phyloP scores from a whole-genome alignment of 2,888 invertebrate species.

The Aphodius sticticus region DNA sequence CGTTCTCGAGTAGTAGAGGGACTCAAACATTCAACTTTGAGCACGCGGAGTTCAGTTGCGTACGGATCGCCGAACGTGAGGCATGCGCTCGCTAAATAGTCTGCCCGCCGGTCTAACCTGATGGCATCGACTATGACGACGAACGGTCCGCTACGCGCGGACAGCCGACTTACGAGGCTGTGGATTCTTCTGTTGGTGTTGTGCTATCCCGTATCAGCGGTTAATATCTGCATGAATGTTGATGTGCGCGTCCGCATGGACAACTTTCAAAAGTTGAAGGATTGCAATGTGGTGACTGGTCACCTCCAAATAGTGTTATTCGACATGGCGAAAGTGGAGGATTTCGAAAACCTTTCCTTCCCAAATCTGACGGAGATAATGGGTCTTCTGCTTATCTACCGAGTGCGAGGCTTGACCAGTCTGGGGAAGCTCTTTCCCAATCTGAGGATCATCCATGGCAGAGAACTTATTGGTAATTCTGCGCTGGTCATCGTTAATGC shows the following conservation, averaged over 20 bases:
- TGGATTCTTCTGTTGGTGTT: slow-evolving; percentile 9
- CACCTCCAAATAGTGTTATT: slow-evolving; percentile 76
- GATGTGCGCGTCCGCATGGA: slow-evolving; percentile 65
- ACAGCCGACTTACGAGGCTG: neutral
- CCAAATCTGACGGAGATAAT: slow-evolving; percentile 84
- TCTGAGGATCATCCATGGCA: slow-evolving; percentile 83
- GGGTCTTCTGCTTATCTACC: slow-evolving; percentile 79
- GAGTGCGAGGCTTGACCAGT: slow-evolving; percentile 72
- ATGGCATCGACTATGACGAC: neutral
- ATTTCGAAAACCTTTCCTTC: slow-evolving; percentile 60
- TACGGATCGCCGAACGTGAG: neutral
- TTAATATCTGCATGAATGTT: slow-evolving; percentile 62
- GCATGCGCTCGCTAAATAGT: neutral
- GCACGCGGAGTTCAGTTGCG: neutral
- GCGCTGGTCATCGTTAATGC: slow-evolving; percentile 73
- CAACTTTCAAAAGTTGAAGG: slow-evolving; percentile 61
- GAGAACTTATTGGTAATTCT: slow-evolving; percentile 76
- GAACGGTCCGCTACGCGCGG: neutral
- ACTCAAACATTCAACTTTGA: neutral
- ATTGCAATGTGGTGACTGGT: slow-evolving; percentile 83
- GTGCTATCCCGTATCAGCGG: slow-evolving; percentile 25
- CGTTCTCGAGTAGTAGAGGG: neutral
- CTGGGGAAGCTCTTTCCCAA: slow-evolving; percentile 82
- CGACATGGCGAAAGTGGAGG: slow-evolving; percentile 57
- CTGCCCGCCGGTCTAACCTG: neutral